These are phyloP conservation scores for Epizoanthus rinbou DNA, from an alignment of 92 coral and sea anemone species.

Conservation along the genomic window DNA sequence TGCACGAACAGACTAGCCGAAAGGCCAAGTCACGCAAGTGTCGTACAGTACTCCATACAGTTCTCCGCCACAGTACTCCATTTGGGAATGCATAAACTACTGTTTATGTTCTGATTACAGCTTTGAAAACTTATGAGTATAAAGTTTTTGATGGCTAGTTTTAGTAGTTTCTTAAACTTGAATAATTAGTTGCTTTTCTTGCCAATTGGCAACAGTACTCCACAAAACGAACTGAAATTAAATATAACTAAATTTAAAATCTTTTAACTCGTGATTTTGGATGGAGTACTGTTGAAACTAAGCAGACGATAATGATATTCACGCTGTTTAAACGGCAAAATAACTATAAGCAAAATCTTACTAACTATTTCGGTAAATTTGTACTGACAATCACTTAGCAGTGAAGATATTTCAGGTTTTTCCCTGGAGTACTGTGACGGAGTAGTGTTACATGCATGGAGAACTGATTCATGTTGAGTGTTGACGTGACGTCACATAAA, in stretches of 20 bases:
- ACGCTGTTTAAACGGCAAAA: conserved; percentile 28
- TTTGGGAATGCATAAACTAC: conserved; percentile 17
- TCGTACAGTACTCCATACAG: conserved; percentile 26
- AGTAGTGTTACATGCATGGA: too few species aligned
- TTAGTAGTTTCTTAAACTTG: conserved; percentile 28
- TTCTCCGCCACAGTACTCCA: conserved; percentile 21
- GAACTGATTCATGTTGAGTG: too few species aligned
- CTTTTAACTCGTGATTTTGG: conserved; percentile 29
- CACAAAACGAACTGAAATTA: conserved; percentile 28
- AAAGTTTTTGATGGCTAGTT: conserved; percentile 18
- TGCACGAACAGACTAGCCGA: conserved; percentile 9
- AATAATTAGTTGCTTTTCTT: conserved; percentile 16
- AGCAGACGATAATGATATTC: conserved; percentile 29
- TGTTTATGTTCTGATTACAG: conserved; percentile 15
- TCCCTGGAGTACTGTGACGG: conserved; percentile 43
- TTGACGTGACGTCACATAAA: conserved; percentile 1
- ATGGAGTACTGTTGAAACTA: conserved; percentile 31
- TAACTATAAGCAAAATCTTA: conserved; percentile 22
- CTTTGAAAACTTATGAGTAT: conserved; percentile 14
- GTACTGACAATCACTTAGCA: conserved; percentile 20
- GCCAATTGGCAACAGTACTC: conserved; percentile 29
- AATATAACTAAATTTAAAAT: conserved; percentile 25
- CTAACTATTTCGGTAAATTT: conserved; percentile 24
- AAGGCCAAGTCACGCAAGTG: conserved; percentile 17
- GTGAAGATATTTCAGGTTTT: conserved; percentile 23